Evolutionary conservation across 2,888 invertebrate genomes (phyloP).

Genomic region (Drosophila putrida): DNA sequence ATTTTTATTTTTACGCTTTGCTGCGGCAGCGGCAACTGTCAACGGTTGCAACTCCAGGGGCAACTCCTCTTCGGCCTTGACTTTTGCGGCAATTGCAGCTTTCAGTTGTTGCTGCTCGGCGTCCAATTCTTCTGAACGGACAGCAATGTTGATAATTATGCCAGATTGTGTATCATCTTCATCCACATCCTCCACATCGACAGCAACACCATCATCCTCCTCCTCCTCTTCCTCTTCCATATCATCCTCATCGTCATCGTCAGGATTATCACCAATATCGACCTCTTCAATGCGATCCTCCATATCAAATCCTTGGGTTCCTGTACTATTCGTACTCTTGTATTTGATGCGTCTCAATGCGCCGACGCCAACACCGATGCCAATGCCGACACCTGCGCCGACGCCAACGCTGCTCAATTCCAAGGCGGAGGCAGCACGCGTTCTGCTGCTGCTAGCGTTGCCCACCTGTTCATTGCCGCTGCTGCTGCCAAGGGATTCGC

Average conservation of each 20-base stretch:
- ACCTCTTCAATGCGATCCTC: constrained; percentile 83
- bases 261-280: constrained; percentile 67
- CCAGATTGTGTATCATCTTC: constrained; percentile 70
- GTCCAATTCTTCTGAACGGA: constrained; percentile 1
- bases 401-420: constrained; percentile 62
- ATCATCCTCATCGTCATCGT: constrained; percentile 61
- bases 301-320: constrained; percentile 75
- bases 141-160: constrained; percentile 62
- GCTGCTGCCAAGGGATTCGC: constrained; percentile 81
- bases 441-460: constrained; percentile 30
- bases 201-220: constrained; percentile 21
- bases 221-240: constrained; percentile 50
- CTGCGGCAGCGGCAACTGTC: constrained; percentile 54
- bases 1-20: constrained; percentile 51
- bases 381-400: neutral
- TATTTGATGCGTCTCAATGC: constrained; percentile 75
- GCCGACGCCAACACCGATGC: constrained; percentile 11
- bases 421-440: constrained; percentile 68
- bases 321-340: constrained; percentile 79
- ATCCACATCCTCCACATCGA: constrained; percentile 29
- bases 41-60: constrained; percentile 48
- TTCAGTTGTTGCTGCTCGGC: constrained; percentile 23
- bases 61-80: constrained; percentile 51
- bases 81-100: constrained; percentile 23
- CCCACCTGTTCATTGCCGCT: constrained; percentile 69